Percentiles rank a stretch among this genome's conserved stretches.
These are phyloP conservation scores for Fratercula arctica DNA, from an alignment of 2,797 vertebrate species.

Conservation along the genomic window DNA sequence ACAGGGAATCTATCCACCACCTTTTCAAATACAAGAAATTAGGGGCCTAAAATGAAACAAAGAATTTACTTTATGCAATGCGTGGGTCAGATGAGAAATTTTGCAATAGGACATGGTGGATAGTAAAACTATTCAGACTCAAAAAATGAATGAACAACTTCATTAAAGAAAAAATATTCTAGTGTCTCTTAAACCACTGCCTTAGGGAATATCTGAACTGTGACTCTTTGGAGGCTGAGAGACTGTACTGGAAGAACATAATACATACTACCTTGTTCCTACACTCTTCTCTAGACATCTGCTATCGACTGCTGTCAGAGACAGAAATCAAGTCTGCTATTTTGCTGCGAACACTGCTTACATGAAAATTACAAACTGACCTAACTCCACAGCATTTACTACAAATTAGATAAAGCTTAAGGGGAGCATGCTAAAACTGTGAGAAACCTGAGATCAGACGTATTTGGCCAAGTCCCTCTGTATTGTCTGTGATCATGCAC, in stretches of 20 bases:
- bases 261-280: background rate
- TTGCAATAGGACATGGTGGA: background rate
- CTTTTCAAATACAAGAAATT: background rate
- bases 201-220: background rate
- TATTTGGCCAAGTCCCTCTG: background rate
- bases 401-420: background rate
- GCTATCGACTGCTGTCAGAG: background rate
- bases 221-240: background rate
- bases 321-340: background rate
- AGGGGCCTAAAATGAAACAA: background rate
- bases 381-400: background rate
- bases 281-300: background rate
- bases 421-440: background rate
- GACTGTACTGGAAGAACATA: background rate
- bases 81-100: background rate
- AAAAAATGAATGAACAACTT: background rate
- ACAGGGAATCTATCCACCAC: background rate
- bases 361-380: background rate
- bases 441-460: background rate
- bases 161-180: conserved; percentile 1
- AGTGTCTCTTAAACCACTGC: background rate
- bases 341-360: background rate
- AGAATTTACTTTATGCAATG: background rate
- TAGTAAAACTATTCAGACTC: background rate
- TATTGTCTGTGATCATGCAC: background rate